A percentile compares a stretch with the other conserved stretches of the same genome.
These are phyloP conservation scores for Triplophysa bombifrons DNA, from an alignment of 2,797 vertebrate species.

Conservation along the genomic window DNA sequence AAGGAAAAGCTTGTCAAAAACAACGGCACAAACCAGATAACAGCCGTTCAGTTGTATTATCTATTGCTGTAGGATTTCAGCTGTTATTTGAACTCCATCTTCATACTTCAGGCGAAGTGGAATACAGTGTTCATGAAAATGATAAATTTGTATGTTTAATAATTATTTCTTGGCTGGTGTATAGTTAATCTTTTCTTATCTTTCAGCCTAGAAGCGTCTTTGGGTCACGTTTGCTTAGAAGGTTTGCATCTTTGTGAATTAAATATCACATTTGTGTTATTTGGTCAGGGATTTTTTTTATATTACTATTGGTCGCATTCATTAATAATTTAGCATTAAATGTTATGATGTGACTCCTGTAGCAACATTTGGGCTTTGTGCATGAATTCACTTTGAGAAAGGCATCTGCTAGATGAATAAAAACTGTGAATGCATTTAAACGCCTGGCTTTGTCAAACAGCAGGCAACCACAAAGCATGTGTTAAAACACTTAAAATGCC, in stretches of 20 bases:
- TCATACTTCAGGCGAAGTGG: neutral
- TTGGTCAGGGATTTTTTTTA: neutral
- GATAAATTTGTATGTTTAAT: neutral
- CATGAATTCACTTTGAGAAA: too few species aligned
- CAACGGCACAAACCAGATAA: conserved; percentile 15
- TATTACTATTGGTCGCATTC: neutral
- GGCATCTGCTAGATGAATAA: too few species aligned
- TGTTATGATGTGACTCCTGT: neutral
- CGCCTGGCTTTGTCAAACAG: too few species aligned
- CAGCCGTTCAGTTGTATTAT: conserved; percentile 24
- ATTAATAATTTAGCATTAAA: neutral
- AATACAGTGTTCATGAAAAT: neutral
- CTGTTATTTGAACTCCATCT: conserved; percentile 16
- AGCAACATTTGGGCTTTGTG: neutral
- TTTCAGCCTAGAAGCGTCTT: neutral
- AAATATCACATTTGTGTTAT: neutral
- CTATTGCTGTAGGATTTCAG: conserved; percentile 34
- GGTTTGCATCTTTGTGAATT: neutral
- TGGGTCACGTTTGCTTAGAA: neutral
- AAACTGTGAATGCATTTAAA: too few species aligned
- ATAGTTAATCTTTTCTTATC: conserved; percentile 20
- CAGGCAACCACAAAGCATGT: neutral
- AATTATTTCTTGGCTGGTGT: conserved; percentile 11
- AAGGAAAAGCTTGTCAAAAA: conserved; percentile 25
- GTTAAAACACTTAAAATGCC: neutral